Conservation (phyloP, 1,140 invertebrate species). For the Neuroterus valhalla region DNA sequence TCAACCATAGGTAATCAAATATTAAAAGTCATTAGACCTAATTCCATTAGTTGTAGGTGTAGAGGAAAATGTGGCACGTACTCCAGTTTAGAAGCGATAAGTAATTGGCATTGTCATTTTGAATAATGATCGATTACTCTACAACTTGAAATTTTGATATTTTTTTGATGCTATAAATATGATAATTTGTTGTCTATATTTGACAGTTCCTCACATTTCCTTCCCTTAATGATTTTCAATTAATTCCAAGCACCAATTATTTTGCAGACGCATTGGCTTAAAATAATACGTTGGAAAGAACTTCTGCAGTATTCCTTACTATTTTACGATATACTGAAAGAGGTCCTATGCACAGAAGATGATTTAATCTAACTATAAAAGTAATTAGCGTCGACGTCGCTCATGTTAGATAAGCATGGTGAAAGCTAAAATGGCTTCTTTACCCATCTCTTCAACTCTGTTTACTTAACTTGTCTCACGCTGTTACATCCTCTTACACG, state of each 20-base stretch:
- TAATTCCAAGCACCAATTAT: not conserved
- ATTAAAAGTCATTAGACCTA: constrained; percentile 12
- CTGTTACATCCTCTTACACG: constrained; percentile 5
- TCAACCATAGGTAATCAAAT: constrained; percentile 3
- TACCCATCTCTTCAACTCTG: constrained; percentile 19
- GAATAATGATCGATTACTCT: not conserved
- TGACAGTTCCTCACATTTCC: not conserved
- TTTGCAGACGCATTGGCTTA: not conserved
- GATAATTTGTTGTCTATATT: not conserved
- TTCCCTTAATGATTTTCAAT: not conserved
- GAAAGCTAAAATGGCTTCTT: constrained; percentile 43
- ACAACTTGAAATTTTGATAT: not conserved
- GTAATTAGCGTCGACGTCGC: constrained; percentile 47
- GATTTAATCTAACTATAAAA: constrained; percentile 46
- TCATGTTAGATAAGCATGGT: constrained; percentile 49
- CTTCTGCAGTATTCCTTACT: not conserved
- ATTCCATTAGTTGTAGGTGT: not conserved
- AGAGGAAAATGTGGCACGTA: not conserved
- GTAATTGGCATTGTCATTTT: not conserved
- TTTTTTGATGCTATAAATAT: not conserved
- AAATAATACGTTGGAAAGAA: not conserved
- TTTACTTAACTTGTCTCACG: constrained; percentile 10
- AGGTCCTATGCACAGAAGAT: constrained; percentile 31
- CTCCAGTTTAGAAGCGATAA: not conserved
- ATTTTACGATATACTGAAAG: constrained; percentile 5